Percentiles rank a stretch among this genome's conserved stretches.
phyloP scores from a whole-genome alignment of 2,113 vertebrate species.

The Edolisoma coerulescens region DNA sequence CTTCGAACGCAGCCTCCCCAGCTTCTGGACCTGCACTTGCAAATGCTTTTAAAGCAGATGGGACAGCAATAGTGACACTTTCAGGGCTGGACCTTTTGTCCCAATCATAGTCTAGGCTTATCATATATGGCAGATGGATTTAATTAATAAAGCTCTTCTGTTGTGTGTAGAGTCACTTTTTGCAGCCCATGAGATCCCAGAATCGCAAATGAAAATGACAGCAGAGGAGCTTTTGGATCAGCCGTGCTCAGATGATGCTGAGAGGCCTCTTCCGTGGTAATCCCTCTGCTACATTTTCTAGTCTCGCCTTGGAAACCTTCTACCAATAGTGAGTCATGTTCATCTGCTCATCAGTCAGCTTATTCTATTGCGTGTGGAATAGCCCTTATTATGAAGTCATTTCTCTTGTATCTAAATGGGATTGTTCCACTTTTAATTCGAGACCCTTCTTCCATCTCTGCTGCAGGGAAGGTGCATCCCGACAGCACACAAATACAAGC shows the following conservation, averaged over 20 bases:
- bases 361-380: background rate
- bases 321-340: background rate
- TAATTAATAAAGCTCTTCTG: constrained; percentile 19
- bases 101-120: background rate
- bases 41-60: background rate
- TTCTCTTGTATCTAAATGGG: background rate
- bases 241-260: rapidly evolving
- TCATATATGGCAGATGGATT: background rate
- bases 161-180: background rate
- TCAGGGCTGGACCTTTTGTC: background rate
- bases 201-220: rapidly evolving
- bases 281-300: background rate
- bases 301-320: background rate
- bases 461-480: background rate
- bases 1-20: rapidly evolving
- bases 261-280: background rate
- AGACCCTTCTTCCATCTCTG: background rate
- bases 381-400: background rate
- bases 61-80: background rate
- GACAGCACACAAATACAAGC: background rate
- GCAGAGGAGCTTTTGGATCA: background rate
- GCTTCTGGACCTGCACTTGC: background rate
- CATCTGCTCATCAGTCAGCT: background rate
- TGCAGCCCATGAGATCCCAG: background rate
- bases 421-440: background rate